These are phyloP conservation scores for Gerris buenoi DNA, from an alignment of 1,140 invertebrate genomes.

Conservation along the genomic window DNA sequence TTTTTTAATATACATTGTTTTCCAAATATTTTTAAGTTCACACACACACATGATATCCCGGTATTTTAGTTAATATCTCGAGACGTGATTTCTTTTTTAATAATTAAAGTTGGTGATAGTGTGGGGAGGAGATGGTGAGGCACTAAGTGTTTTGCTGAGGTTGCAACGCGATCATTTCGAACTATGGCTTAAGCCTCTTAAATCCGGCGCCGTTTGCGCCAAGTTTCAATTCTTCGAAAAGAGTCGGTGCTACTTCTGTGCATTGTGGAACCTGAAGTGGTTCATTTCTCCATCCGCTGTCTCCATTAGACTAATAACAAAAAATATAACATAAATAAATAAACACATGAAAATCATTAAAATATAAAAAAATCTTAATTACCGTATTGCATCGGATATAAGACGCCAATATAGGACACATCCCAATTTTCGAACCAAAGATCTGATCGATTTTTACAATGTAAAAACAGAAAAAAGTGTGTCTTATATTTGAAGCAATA, in stretches of 20 bases:
- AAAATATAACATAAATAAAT: conserved; percentile 3
- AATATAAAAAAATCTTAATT: not conserved
- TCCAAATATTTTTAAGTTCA: no score
- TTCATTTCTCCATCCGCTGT: conserved; percentile 37
- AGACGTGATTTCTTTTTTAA: no score
- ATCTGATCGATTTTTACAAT: no score
- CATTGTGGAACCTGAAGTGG: conserved; percentile 35
- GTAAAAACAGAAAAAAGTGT: no score
- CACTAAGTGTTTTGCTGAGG: not conserved
- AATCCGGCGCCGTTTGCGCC: conserved; percentile 62
- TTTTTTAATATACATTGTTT: no score
- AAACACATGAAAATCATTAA: not conserved
- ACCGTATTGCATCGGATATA: no score
- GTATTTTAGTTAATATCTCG: no score
- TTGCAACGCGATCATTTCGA: not conserved
- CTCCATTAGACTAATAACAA: conserved; percentile 7
- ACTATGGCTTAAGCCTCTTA: conserved; percentile 47
- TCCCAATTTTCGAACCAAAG: no score
- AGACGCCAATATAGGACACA: not conserved
- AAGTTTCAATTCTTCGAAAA: conserved; percentile 62
- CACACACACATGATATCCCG: no score
- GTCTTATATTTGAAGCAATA: no score
- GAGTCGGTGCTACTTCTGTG: conserved; percentile 51
- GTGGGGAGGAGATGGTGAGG: not conserved
- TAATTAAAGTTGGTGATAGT: not conserved